Percentiles rank a stretch among this genome's conserved stretches.
phyloP scores from a whole-genome alignment of 1,140 invertebrate genomes.

The Drosophila pseudoobscura region DNA sequence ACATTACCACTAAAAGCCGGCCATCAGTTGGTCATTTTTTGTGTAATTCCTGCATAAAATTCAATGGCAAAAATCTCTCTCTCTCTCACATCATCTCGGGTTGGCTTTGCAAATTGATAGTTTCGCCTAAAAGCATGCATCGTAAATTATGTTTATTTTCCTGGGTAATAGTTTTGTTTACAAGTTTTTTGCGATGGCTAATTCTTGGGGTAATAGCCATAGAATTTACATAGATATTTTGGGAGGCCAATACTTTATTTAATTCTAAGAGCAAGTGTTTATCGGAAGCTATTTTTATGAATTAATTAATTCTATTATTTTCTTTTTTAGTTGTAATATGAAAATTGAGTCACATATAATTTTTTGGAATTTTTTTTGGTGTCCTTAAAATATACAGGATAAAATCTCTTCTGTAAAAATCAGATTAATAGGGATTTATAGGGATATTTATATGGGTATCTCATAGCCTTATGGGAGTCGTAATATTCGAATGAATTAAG shows the following conservation, averaged over 20 bases:
- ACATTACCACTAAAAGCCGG: conserved; percentile 75
- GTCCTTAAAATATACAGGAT: too few species aligned
- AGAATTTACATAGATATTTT: conserved; percentile 15
- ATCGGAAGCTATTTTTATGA: too few species aligned
- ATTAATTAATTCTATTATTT: too few species aligned
- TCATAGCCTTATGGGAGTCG: too few species aligned
- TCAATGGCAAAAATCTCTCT: conserved; percentile 44
- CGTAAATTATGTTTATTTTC: conserved; percentile 69
- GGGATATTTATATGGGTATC: too few species aligned
- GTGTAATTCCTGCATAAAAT: conserved; percentile 73
- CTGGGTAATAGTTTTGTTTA: conserved; percentile 71
- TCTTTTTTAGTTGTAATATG: too few species aligned
- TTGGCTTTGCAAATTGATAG: conserved; percentile 24
- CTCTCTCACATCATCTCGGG: conserved; percentile 11
- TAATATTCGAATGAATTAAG: too few species aligned
- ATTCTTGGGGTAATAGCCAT: conserved; percentile 1
- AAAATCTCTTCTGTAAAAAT: too few species aligned
- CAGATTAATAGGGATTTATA: too few species aligned
- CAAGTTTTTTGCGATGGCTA: conserved; percentile 24
- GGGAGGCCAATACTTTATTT: too few species aligned
- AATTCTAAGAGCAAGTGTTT: background rate
- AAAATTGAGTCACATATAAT: too few species aligned
- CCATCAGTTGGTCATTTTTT: conserved; percentile 63
- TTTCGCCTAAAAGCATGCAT: conserved; percentile 68
- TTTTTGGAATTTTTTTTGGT: too few species aligned